phyloP scores from a whole-genome alignment of 35 echinoderm and acorn worm genomes.

The Stichopus chloronotus region DNA sequence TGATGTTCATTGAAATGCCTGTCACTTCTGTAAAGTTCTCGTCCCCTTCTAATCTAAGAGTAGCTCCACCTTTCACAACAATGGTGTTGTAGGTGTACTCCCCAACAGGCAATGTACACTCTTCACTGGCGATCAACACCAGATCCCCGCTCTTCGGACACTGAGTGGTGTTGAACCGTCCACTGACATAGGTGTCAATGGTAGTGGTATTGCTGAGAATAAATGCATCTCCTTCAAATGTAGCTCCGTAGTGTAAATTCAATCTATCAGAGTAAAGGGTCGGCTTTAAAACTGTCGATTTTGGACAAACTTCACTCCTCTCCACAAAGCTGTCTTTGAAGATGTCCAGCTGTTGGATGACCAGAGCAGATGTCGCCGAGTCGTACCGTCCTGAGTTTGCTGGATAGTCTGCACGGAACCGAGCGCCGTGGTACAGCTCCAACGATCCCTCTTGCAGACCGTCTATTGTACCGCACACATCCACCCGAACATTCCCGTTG shows the following conservation, averaged over 20 bases:
- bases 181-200: not conserved
- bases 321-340: constrained; percentile 63
- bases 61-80: constrained; percentile 69
- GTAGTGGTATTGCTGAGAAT: constrained; percentile 21
- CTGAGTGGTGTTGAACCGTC: not conserved
- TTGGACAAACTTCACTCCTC: not conserved
- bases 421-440: constrained; percentile 58
- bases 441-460: constrained; percentile 53
- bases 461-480: constrained; percentile 75
- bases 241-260: constrained; percentile 10
- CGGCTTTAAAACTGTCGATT: not conserved
- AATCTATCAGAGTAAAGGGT: constrained; percentile 53
- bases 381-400: constrained; percentile 33
- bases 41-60: constrained; percentile 63
- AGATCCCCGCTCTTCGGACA: constrained; percentile 34
- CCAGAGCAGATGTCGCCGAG: constrained; percentile 22
- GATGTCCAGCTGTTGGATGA: constrained; percentile 43
- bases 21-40: constrained; percentile 26
- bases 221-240: constrained; percentile 52
- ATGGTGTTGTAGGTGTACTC: constrained; percentile 54
- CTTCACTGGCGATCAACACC: constrained; percentile 46
- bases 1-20: constrained; percentile 42
- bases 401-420: constrained; percentile 68
- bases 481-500: constrained; percentile 59
- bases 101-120: constrained; percentile 56